Evolutionary conservation across 2,113 vertebrate species (phyloP).

Genomic region (Silurus meridionalis): DNA sequence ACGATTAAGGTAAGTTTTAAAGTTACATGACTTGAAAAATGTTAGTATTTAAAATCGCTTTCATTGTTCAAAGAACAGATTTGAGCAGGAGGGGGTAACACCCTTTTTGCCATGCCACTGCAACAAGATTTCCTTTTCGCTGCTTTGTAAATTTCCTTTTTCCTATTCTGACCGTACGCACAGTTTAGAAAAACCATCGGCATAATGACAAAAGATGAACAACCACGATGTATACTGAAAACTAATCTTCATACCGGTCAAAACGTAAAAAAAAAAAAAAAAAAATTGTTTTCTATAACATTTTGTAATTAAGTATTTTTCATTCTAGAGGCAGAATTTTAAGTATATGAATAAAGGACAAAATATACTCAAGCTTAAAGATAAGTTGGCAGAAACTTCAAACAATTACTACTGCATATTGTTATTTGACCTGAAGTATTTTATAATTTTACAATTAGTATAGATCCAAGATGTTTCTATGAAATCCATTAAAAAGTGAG

Average conservation of each 20-base stretch:
- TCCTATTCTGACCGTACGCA: conserved; percentile 84
- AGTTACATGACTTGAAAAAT: conserved; percentile 48
- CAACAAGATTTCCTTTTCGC: conserved; percentile 88
- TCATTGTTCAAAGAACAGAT: conserved; percentile 62
- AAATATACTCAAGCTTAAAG: background rate
- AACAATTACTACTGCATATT: background rate
- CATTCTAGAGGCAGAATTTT: background rate
- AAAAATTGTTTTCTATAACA: too few relatives aligned
- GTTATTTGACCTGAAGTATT: background rate
- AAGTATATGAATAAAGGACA: background rate
- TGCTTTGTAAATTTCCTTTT: conserved; percentile 92
- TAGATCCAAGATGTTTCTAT: background rate
- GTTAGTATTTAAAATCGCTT: conserved; percentile 65
- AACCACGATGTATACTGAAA: background rate
- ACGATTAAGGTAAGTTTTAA: conserved; percentile 86
- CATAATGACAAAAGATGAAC: conserved; percentile 15
- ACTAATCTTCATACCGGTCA: background rate
- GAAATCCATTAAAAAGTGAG: background rate
- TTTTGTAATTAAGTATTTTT: background rate
- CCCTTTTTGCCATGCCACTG: conserved; percentile 83
- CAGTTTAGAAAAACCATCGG: conserved; percentile 78
- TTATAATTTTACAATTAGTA: background rate
- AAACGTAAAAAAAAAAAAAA: background rate
- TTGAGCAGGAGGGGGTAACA: conserved; percentile 83
- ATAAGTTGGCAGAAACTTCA: background rate